Base-by-base conservation (phyloP, 2,797 vertebrate genomes). In the Poecile montanus region DNA sequence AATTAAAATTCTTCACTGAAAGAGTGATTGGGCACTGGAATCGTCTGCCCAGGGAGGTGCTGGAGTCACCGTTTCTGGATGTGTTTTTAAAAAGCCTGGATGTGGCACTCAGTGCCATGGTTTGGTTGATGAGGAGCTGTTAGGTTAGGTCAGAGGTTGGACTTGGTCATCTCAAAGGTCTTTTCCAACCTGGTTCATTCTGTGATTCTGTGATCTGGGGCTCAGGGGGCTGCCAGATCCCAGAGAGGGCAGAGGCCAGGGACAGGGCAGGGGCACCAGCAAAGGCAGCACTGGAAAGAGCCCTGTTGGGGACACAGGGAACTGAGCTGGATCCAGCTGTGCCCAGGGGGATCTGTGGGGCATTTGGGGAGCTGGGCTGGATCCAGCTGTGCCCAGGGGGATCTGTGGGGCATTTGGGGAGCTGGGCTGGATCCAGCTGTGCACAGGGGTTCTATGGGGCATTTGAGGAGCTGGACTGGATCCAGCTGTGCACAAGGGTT, bases 31-130 rank as follows among this genome's bases (percentile, higher is more conserved):
- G 23, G 34, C 19, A 1, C 34, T n/a, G 53, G 34, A 27, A 9
- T 17, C 0, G 4, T 56, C 23, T 45, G 53, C 15, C 4, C 29
- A 4, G 11, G 51, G 61, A 13, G 21, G 40, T 4, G 40, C 6
- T 16, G 75, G 51, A 47, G 51, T 16, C n/a, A 4, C 48, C 7
- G 32, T 10, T 23, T 13, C 68, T 20, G 51, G 18, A 12, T 7
- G 68, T 13, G 58, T 22, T 42, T 34, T 10, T 4, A 23, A 9
- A 44, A 15, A 29, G 16, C 13, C 27, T 10, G 50, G 21, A 38
- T 1, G 4, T 6, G 50, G 61, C 40, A 20, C 20, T 54, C 16
- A 2, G 40, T 6, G 50, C 50, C 22, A 12, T 8, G n/a, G 53
- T 38, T 66, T 47, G 4, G 36, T 10, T 50, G 45, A 12, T 27